Base-by-base conservation (phyloP, 1,140 invertebrate species). In the Rhizoglyphus robini region DNA sequence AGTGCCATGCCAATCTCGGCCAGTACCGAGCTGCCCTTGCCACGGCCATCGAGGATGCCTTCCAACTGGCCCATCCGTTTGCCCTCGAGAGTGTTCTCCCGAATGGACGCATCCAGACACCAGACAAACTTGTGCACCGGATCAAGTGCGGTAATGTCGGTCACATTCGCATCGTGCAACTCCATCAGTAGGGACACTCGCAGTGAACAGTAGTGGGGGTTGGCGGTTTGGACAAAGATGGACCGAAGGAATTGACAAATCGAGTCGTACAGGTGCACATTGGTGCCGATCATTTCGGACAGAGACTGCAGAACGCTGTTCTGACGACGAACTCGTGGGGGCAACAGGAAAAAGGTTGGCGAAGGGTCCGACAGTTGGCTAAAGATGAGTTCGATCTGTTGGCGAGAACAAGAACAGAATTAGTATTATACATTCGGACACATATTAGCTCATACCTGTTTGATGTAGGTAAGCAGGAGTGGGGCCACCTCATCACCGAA, bases 101-200 rank as follows among this genome's bases (percentile, higher is more conserved):
- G 81, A 51, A 98, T 94, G 74, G 94, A 98, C 36, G 95, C 95
- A 79, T 99, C 94, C 69, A 99, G 80, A 76, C 94, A 98, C 94
- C 95, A 99, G 0, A 94, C 95, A 72, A 99, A 98, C 76, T 99
- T 98, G 76, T 98, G 95, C 76, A 93, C 96, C 3, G 93, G 93
- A 80, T 99, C 95, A 41, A 96, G 88, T 41, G 88, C 89, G 72
- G 94, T 95, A 65, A 97, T 96, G 74, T 96, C 90, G 79, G 95
- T 88, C 15, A 76, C 67, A 80, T 96, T 92, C 32, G 90, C 78
- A 76, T 98, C 94, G 76, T 96, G 93, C 15, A 96, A 76, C 2
- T 90, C 89, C 94, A 98, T 98, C 3, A 98, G 77, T 34, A 98
- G 77, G 77, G 97, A 94, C 0, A 93, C 91, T 73, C 94, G 81